phyloP scores from a whole-genome alignment of 2,797 vertebrate species.

The Pangasius djambal region DNA sequence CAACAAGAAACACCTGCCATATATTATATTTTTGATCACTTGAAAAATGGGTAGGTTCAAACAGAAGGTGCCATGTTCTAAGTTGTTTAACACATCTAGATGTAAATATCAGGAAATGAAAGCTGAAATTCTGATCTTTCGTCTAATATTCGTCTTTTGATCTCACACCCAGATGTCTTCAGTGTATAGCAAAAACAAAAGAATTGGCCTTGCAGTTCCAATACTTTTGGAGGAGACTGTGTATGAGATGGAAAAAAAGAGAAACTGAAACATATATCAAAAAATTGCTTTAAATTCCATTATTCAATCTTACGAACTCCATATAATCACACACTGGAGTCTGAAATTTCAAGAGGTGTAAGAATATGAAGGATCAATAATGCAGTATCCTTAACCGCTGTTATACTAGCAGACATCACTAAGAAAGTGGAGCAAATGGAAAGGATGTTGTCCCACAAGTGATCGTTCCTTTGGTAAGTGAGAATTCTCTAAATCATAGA shows the following conservation, averaged over 20 bases:
- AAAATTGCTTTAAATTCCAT: neutral
- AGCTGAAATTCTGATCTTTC: neutral
- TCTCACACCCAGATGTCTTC: neutral
- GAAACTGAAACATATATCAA: neutral
- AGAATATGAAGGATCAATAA: neutral
- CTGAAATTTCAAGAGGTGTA: neutral
- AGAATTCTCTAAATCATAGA: neutral
- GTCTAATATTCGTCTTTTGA: neutral
- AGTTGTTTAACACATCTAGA: neutral
- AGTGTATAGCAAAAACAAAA: neutral
- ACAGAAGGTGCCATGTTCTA: neutral
- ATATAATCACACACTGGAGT: neutral
- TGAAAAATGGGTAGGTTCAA: neutral
- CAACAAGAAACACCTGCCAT: neutral
- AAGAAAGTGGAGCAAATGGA: conserved; percentile 74
- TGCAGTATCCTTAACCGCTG: conserved; percentile 66
- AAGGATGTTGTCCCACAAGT: conserved; percentile 64
- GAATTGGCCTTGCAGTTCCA: neutral
- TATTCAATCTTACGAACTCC: neutral
- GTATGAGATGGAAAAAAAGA: no score
- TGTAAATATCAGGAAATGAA: neutral
- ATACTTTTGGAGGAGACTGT: neutral
- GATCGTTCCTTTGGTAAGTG: conserved; percentile 56
- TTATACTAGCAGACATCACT: conserved; percentile 71
- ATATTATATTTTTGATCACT: neutral